Evolutionary conservation across 2,797 vertebrate genomes (phyloP).

Genomic region (Harpagifer antarcticus): DNA sequence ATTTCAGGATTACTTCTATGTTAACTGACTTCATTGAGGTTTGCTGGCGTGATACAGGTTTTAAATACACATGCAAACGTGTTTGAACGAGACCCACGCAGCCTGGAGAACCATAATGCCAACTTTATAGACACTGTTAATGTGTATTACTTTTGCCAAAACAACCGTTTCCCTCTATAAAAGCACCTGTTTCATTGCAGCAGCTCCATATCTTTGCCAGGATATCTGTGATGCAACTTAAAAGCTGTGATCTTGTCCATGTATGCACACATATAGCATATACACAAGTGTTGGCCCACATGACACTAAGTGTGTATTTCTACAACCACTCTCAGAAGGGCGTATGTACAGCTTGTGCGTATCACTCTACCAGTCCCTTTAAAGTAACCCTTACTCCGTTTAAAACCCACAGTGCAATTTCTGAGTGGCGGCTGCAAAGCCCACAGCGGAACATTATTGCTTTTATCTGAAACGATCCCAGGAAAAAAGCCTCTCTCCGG

Average conservation of each 20-base stretch:
- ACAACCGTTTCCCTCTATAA: not conserved
- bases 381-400: slow-evolving; percentile 4
- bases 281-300: slow-evolving; percentile 45
- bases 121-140: not conserved
- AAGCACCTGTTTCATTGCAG: slow-evolving; percentile 17
- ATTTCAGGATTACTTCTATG: not conserved
- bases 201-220: slow-evolving; percentile 55
- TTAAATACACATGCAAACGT: not conserved
- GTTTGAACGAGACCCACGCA: not conserved
- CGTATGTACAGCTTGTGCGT: slow-evolving; percentile 3
- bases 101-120: not conserved
- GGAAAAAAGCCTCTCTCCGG: slow-evolving; percentile 22
- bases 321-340: not conserved
- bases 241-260: slow-evolving; percentile 54
- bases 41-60: not conserved
- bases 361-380: not conserved
- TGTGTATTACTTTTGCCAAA: not conserved
- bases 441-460: slow-evolving; percentile 27
- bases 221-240: slow-evolving; percentile 58
- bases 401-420: slow-evolving; percentile 17
- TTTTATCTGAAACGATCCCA: slow-evolving; percentile 51
- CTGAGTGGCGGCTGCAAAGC: slow-evolving; percentile 26
- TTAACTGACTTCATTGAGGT: not conserved
- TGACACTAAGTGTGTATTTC: slow-evolving; percentile 26
- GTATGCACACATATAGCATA: slow-evolving; percentile 41